These are phyloP conservation scores for Rhagonycha lutea DNA, from an alignment of 2,888 invertebrate species.

Conservation along the genomic window DNA sequence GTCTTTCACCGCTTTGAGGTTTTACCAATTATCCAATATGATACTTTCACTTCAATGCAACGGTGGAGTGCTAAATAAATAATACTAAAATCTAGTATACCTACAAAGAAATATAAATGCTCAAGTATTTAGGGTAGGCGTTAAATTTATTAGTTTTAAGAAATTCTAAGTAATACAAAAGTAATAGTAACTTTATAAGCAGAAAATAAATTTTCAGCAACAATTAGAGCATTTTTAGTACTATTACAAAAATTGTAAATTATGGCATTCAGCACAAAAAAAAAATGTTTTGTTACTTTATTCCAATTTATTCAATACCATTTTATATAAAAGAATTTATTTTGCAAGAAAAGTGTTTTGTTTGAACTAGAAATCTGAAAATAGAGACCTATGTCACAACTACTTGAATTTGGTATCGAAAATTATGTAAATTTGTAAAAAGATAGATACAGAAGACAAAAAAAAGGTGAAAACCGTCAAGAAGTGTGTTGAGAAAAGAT, in stretches of 20 bases:
- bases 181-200: too few relatives aligned
- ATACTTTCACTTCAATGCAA: too few relatives aligned
- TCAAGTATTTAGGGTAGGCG: too few relatives aligned
- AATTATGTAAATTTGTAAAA: not conserved
- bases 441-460: not conserved
- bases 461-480: not conserved
- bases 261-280: not conserved
- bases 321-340: not conserved
- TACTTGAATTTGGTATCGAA: not conserved
- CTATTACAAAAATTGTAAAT: not conserved
- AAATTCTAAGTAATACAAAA: not conserved
- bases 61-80: too few relatives aligned
- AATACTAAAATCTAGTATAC: too few relatives aligned
- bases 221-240: not conserved
- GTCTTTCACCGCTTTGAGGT: too few relatives aligned
- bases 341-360: not conserved
- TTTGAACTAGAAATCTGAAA: not conserved
- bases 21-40: too few relatives aligned
- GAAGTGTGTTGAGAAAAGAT: not conserved
- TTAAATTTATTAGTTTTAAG: too few relatives aligned
- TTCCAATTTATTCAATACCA: not conserved
- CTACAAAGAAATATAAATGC: too few relatives aligned
- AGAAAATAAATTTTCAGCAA: too few relatives aligned
- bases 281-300: not conserved
- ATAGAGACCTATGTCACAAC: not conserved